A percentile compares a stretch with the other conserved stretches of the same genome.
These are phyloP conservation scores for Parthenolecanium corni DNA, from an alignment of 2,888 invertebrate species.

Conservation along the genomic window DNA sequence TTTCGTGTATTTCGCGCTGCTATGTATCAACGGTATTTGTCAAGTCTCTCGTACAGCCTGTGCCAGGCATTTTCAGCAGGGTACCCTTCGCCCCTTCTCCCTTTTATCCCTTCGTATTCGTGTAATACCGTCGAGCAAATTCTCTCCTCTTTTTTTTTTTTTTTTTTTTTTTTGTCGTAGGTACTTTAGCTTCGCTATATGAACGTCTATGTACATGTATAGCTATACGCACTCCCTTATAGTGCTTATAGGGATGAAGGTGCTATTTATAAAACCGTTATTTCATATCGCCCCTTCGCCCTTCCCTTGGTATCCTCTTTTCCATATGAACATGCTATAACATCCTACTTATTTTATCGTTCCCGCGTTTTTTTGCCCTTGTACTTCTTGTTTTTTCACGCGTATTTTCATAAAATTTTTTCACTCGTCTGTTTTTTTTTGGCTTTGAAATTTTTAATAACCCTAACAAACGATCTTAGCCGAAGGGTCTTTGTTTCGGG, in stretches of 20 bases:
- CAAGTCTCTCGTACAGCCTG: too few species aligned
- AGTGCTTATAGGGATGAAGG: conserved; percentile 1
- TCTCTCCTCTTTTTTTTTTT: background rate
- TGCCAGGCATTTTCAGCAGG: background rate
- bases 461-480: conserved; percentile 12
- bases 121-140: conserved; percentile 17
- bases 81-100: background rate
- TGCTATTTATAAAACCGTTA: conserved; percentile 27
- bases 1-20: background rate
- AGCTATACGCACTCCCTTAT: conserved; percentile 5
- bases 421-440: background rate
- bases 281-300: conserved; percentile 3
- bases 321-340: background rate
- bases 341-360: background rate
- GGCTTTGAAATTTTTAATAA: background rate
- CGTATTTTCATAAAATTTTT: background rate
- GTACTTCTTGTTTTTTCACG: too few species aligned
- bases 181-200: too few species aligned
- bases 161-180: conserved; percentile 14
- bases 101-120: background rate
- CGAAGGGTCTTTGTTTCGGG: background rate
- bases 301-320: background rate
- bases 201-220: too few species aligned
- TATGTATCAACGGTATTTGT: background rate
- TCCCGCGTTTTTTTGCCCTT: too few species aligned